Conservation (phyloP, 1,140 invertebrate species). For the Drosophila eugracilis region DNA sequence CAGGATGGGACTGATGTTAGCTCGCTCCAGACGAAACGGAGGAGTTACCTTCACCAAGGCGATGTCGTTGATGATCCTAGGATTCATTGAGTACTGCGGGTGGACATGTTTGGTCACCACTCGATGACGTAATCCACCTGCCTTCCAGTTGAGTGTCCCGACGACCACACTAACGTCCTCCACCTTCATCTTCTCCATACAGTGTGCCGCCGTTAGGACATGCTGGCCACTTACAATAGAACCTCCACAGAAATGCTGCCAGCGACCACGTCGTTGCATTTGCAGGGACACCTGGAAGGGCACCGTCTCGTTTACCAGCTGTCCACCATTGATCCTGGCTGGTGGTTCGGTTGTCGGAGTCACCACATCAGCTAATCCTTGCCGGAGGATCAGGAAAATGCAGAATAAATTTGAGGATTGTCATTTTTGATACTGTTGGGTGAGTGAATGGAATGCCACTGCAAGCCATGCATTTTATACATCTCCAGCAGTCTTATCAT, state of each 20-base stretch:
- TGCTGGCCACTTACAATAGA: slow-evolving; percentile 78
- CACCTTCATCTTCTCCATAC: slow-evolving; percentile 68
- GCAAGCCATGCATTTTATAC: slow-evolving; percentile 23
- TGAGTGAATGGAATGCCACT: neutral
- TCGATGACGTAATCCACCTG: slow-evolving; percentile 78
- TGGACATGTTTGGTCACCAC: slow-evolving; percentile 61
- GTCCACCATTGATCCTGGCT: slow-evolving; percentile 71
- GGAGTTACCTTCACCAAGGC: slow-evolving; percentile 69
- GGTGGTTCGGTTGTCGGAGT: neutral
- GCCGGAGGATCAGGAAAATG: neutral
- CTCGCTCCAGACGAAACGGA: slow-evolving; percentile 59
- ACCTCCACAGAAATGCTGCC: slow-evolving; percentile 83
- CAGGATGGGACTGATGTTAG: slow-evolving; percentile 47
- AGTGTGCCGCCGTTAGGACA: slow-evolving; percentile 84
- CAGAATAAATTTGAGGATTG: slow-evolving; percentile 1
- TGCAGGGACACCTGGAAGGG: slow-evolving; percentile 81
- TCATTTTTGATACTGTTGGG: slow-evolving; percentile 1
- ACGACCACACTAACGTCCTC: slow-evolving; percentile 82
- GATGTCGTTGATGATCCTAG: slow-evolving; percentile 75
- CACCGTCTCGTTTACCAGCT: slow-evolving; percentile 59
- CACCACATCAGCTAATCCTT: neutral
- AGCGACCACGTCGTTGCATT: slow-evolving; percentile 61
- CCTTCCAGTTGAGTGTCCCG: slow-evolving; percentile 85
- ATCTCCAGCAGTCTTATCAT: slow-evolving; percentile 21
- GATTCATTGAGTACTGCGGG: slow-evolving; percentile 67